These are phyloP conservation scores for Sclerurus mexicanus DNA, from an alignment of 2,113 vertebrate genomes.

Conservation along the genomic window DNA sequence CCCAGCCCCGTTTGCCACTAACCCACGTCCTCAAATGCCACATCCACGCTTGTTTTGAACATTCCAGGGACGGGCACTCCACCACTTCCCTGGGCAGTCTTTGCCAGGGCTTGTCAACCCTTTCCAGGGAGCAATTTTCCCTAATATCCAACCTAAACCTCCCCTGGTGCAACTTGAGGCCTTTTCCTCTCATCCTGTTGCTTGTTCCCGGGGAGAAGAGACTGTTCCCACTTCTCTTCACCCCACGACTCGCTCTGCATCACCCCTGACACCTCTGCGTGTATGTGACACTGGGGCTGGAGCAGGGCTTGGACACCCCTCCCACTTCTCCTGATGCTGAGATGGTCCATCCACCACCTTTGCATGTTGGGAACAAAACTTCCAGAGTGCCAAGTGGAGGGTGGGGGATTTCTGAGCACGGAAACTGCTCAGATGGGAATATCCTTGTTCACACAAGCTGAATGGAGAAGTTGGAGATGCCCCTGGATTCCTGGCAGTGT, in stretches of 20 bases:
- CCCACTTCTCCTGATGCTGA: fast-evolving
- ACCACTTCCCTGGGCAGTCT: too few species aligned
- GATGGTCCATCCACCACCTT: background rate
- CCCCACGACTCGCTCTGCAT: background rate
- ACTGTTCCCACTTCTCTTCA: fast-evolving
- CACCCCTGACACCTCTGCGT: background rate
- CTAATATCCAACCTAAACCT: too few species aligned
- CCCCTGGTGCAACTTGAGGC: background rate
- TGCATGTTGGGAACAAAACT: background rate
- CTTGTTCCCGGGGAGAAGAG: too few species aligned
- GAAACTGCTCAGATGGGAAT: fast-evolving
- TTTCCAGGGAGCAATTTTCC: too few species aligned
- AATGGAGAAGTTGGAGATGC: background rate
- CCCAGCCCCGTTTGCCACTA: too few species aligned
- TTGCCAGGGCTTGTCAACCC: too few species aligned
- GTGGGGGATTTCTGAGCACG: background rate
- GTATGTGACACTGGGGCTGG: background rate
- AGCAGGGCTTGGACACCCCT: background rate
- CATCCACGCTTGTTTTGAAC: background rate
- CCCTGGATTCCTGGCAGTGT: background rate
- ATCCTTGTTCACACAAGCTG: background rate
- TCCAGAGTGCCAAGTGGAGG: fast-evolving
- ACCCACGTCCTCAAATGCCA: fast-evolving
- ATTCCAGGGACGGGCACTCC: background rate
- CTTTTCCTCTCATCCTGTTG: background rate